Conservation (phyloP, 2,797 vertebrate species). For the Caiman crocodilus region DNA sequence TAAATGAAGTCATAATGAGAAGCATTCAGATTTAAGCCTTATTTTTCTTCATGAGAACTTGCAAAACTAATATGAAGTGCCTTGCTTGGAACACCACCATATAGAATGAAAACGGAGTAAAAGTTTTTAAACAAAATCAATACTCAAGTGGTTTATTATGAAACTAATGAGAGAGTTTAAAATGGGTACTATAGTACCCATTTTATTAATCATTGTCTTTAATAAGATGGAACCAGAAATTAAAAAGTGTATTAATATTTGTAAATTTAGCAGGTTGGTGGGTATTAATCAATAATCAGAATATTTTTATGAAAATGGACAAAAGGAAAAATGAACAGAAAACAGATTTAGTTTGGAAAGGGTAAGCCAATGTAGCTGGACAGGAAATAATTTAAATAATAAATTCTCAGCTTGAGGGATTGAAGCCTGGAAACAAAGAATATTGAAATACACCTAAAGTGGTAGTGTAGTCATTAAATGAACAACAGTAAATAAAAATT, state of each 20-base stretch:
- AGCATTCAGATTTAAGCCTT: not conserved
- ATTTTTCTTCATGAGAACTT: not conserved
- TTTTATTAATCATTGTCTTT: not conserved
- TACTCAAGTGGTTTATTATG: not conserved
- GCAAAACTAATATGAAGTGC: not conserved
- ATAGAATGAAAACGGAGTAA: not conserved
- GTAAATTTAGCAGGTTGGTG: not conserved
- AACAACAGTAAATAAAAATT: not conserved
- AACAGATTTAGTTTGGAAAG: not conserved
- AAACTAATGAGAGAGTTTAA: not conserved
- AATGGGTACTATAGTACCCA: not conserved
- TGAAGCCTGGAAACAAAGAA: not conserved
- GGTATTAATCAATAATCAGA: not conserved
- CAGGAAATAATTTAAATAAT: not conserved
- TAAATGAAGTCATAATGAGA: not conserved
- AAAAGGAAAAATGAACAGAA: not conserved
- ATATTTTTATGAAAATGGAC: not conserved
- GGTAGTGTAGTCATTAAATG: not conserved
- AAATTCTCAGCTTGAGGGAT: not conserved
- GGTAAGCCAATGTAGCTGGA: not conserved
- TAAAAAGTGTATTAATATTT: not conserved
- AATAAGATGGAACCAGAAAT: not conserved
- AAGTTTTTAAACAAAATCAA: not conserved
- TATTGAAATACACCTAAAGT: not conserved
- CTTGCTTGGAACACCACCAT: not conserved